These are phyloP conservation scores for Forficula auricularia DNA, from an alignment of 1,140 invertebrate species.

Conservation along the genomic window DNA sequence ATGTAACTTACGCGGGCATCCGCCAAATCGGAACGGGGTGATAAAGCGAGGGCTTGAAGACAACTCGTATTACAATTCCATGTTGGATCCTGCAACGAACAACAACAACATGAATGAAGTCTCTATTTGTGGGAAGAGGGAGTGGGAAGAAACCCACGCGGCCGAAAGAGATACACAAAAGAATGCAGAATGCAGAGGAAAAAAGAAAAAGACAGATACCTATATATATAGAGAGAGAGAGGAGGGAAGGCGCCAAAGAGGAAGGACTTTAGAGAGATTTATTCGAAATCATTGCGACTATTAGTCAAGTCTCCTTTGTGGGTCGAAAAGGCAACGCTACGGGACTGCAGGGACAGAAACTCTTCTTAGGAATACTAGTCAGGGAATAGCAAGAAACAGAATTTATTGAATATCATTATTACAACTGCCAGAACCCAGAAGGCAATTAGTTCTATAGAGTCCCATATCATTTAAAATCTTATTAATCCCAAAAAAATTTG, in stretches of 20 bases:
- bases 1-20: conserved; percentile 27
- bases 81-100: conserved; percentile 9
- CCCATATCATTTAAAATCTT: too few relatives aligned
- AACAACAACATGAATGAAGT: background rate
- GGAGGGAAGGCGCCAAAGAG: conserved; percentile 9
- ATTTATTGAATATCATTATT: too few relatives aligned
- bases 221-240: conserved; percentile 5
- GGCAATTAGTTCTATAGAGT: too few relatives aligned
- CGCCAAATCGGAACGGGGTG: conserved; percentile 29
- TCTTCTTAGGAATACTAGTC: too few relatives aligned
- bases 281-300: too few relatives aligned
- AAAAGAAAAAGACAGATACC: conserved; percentile 7
- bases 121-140: conserved; percentile 8
- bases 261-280: too few relatives aligned
- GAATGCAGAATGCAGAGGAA: conserved; percentile 9
- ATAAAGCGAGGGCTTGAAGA: conserved; percentile 34
- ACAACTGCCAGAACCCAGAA: too few relatives aligned
- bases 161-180: conserved; percentile 4
- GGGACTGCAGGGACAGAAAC: too few relatives aligned
- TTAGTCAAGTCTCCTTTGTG: too few relatives aligned
- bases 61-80: conserved; percentile 32
- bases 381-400: too few relatives aligned
- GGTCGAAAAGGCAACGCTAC: too few relatives aligned
- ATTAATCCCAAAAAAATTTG: too few relatives aligned
- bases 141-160: background rate